Evolutionary conservation across 1,140 invertebrate species (phyloP).

Genomic region (Monomorium pharaonis): DNA sequence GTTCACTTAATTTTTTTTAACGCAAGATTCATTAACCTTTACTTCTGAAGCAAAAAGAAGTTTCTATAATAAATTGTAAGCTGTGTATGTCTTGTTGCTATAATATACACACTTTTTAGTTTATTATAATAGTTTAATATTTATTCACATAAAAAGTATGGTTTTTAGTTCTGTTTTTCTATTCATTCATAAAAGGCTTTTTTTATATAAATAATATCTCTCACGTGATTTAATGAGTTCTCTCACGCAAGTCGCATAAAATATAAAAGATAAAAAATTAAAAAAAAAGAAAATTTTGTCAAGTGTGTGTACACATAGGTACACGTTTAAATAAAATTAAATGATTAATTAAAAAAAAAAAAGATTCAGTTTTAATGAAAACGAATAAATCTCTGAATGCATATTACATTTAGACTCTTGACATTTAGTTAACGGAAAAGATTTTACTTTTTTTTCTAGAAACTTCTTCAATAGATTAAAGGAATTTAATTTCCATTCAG

Average conservation of each 20-base stretch:
- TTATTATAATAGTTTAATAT: background rate
- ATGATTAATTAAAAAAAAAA: background rate
- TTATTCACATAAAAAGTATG: conserved; percentile 7
- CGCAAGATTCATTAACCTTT: conserved; percentile 19
- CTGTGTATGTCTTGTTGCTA: background rate
- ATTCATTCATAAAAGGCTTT: conserved; percentile 5
- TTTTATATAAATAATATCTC: conserved; percentile 31
- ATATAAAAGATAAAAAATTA: background rate
- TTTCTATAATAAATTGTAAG: background rate
- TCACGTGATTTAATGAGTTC: conserved; percentile 37
- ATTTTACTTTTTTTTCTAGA: background rate
- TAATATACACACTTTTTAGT: background rate
- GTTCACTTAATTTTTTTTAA: conserved; percentile 4
- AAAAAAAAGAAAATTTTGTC: background rate
- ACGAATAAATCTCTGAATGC: background rate
- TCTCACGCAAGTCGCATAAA: conserved; percentile 13
- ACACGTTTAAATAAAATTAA: background rate
- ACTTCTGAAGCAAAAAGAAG: background rate
- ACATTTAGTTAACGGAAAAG: background rate
- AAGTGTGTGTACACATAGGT: background rate
- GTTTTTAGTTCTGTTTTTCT: conserved; percentile 40
- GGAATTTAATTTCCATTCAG: background rate
- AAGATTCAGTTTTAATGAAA: background rate
- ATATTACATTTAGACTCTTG: no score
- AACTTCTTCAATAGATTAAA: background rate